Evolutionary conservation across 2,888 invertebrate species (phyloP).

Genomic region (Caenorhabditis sp.): DNA sequence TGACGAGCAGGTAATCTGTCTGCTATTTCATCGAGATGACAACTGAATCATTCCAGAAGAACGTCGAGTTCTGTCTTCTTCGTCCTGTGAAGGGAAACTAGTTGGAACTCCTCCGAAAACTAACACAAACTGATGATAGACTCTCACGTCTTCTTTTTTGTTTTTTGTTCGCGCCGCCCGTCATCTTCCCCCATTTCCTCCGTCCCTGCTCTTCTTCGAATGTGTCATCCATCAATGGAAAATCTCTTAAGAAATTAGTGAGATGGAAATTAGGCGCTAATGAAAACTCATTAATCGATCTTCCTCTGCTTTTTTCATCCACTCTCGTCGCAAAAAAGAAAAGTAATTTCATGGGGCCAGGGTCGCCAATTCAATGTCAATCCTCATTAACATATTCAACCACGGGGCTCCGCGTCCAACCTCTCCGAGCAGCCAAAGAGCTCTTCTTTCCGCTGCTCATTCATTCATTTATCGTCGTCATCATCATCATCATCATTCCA

Average conservation of each 20-base stretch:
- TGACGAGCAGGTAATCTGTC: constrained; percentile 39
- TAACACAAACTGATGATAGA: constrained; percentile 1
- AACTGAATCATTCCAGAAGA: constrained; percentile 30
- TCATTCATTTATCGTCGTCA: constrained; percentile 54
- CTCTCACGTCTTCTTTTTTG: neutral
- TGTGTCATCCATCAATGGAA: constrained; percentile 13
- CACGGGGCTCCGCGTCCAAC: constrained; percentile 22
- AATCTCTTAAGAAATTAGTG: constrained; percentile 39
- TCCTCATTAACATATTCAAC: constrained; percentile 61
- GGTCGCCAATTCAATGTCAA: constrained; percentile 53
- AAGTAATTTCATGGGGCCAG: constrained; percentile 27
- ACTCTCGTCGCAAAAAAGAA: neutral
- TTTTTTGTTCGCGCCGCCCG: neutral
- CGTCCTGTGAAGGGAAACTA: constrained; percentile 24
- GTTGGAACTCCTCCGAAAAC: neutral
- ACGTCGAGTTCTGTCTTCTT: constrained; percentile 42
- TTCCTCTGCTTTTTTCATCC: constrained; percentile 13
- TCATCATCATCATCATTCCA: constrained; percentile 33
- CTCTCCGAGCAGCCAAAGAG: constrained; percentile 19
- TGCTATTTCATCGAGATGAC: neutral
- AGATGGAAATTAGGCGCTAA: constrained; percentile 26
- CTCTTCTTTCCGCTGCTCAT: constrained; percentile 41
- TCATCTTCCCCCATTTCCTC: constrained; percentile 1
- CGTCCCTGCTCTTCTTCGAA: too few relatives aligned
- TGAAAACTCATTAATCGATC: constrained; percentile 56